phyloP scores from a whole-genome alignment of 1,140 invertebrate species.

The Akabosia matsudoensis region DNA sequence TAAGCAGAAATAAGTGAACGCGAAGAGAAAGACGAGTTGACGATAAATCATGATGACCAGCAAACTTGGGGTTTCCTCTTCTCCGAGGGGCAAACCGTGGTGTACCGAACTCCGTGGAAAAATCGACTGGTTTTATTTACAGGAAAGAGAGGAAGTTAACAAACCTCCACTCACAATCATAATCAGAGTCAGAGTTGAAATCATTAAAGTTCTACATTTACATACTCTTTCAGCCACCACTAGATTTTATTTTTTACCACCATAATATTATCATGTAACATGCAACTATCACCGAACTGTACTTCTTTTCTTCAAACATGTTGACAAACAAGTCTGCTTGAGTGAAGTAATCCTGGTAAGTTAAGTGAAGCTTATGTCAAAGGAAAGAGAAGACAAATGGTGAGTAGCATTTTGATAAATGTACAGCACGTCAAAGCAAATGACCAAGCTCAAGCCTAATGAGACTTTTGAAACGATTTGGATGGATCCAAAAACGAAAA shows the following conservation, averaged over 20 bases:
- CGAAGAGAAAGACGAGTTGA: constrained; percentile 26
- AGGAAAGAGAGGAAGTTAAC: neutral
- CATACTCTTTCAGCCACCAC: too few relatives aligned
- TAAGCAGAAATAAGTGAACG: neutral
- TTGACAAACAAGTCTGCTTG: neutral
- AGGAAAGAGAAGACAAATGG: constrained; percentile 43
- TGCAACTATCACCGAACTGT: neutral
- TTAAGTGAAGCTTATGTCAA: constrained; percentile 25
- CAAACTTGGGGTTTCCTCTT: constrained; percentile 30
- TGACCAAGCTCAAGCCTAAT: constrained; percentile 43
- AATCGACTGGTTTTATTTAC: neutral
- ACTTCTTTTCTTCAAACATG: neutral
- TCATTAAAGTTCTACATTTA: too few relatives aligned
- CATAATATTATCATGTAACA: too few relatives aligned
- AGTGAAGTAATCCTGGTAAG: constrained; percentile 20
- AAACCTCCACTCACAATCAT: too few relatives aligned
- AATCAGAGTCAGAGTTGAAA: too few relatives aligned
- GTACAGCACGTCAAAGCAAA: constrained; percentile 41
- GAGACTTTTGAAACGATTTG: constrained; percentile 44
- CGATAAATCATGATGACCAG: constrained; percentile 44
- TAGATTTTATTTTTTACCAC: too few relatives aligned
- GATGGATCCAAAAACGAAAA: constrained; percentile 36
- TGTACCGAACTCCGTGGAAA: constrained; percentile 31
- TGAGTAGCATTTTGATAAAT: constrained; percentile 44
- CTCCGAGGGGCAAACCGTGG: constrained; percentile 42